Conservation (phyloP, 2,113 vertebrate species). For the Channa maculata region DNA sequence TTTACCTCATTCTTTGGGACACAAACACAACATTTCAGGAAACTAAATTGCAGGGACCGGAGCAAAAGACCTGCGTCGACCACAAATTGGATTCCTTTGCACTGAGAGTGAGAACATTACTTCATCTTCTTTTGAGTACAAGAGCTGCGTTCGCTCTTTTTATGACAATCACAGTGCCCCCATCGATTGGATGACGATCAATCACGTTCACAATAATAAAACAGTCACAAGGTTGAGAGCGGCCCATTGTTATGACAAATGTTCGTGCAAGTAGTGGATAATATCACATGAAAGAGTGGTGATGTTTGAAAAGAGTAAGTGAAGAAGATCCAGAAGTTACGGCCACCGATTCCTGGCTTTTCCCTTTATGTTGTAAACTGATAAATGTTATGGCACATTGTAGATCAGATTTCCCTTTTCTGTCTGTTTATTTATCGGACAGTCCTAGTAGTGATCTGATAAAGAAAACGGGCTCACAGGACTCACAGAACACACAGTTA, state of each 20-base stretch:
- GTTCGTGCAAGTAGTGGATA: slow-evolving; percentile 13
- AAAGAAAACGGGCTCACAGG: slow-evolving; percentile 11
- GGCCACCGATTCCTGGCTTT: slow-evolving; percentile 10
- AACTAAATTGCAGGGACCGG: slow-evolving; percentile 22
- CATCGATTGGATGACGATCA: slow-evolving; percentile 30
- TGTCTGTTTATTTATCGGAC: neutral
- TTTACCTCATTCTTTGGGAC: slow-evolving; percentile 33
- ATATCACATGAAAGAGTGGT: slow-evolving; percentile 1
- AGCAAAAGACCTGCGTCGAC: slow-evolving; percentile 22
- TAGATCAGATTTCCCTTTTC: slow-evolving; percentile 1
- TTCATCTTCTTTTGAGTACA: slow-evolving; percentile 15
- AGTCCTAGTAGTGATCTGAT: neutral
- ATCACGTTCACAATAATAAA: slow-evolving; percentile 44
- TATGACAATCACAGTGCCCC: slow-evolving; percentile 21
- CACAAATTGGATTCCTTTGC: slow-evolving; percentile 31
- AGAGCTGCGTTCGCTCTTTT: slow-evolving; percentile 21
- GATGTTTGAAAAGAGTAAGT: slow-evolving; percentile 5
- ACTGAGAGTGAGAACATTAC: slow-evolving; percentile 6
- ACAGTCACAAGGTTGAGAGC: slow-evolving; percentile 10
- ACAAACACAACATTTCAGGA: slow-evolving; percentile 16
- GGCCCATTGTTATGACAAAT: neutral
- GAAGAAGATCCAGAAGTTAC: slow-evolving; percentile 1
- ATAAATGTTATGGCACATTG: neutral
- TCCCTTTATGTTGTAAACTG: neutral
- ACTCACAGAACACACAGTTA: slow-evolving; percentile 10